These are phyloP conservation scores for Aphelenchoides besseyi DNA, from an alignment of 1,140 invertebrate species.

Conservation along the genomic window DNA sequence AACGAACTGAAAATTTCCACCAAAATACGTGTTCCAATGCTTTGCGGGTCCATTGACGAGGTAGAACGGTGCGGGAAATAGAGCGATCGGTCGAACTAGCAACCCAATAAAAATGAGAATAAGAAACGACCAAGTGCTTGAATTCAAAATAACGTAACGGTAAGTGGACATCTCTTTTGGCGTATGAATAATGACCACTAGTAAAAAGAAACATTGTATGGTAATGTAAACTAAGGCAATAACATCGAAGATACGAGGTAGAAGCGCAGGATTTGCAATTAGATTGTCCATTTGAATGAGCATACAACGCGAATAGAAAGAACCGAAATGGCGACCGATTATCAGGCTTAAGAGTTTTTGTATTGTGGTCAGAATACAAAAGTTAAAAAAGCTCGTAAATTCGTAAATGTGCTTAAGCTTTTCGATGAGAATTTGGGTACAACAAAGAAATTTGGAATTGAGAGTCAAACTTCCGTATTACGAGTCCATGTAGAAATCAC, in stretches of 20 bases:
- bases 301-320: too few relatives aligned
- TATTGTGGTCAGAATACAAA: too few relatives aligned
- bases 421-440: too few relatives aligned
- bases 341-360: too few relatives aligned
- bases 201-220: constrained; percentile 9
- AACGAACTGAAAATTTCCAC: constrained; percentile 20
- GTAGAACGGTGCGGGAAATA: constrained; percentile 4
- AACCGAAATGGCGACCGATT: too few relatives aligned
- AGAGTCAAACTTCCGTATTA: too few relatives aligned
- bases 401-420: too few relatives aligned
- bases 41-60: constrained; percentile 3
- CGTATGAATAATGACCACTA: constrained; percentile 11
- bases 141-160: background rate
- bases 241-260: background rate
- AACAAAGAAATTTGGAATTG: too few relatives aligned
- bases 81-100: background rate
- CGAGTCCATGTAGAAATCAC: too few relatives aligned
- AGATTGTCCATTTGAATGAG: constrained; percentile 7
- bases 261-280: background rate
- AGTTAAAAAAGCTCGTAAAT: too few relatives aligned
- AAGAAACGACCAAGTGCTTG: constrained; percentile 3
- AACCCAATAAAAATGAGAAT: constrained; percentile 3
- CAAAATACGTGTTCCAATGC: constrained; percentile 15
- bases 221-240: background rate
- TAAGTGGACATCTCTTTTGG: constrained; percentile 18